Percentiles rank a stretch among this genome's conserved stretches.
These are phyloP conservation scores for Hirtodrosophila histrioides DNA, from an alignment of 2,888 invertebrate genomes.

Conservation along the genomic window DNA sequence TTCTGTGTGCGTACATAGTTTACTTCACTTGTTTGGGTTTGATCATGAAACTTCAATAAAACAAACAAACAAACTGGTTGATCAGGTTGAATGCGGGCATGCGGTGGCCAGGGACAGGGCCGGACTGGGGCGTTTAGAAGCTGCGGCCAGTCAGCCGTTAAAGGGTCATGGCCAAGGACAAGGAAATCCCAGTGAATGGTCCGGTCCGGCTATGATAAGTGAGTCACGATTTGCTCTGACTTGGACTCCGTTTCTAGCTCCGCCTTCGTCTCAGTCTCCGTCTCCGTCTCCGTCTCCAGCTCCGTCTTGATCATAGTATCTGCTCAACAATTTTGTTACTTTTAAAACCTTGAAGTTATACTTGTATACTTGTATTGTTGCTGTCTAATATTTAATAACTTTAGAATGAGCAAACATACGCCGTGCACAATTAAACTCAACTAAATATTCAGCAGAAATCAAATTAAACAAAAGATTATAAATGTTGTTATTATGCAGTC, in stretches of 20 bases:
- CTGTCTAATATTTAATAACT: conserved; percentile 63
- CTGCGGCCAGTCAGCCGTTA: conserved; percentile 65
- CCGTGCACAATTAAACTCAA: conserved; percentile 66
- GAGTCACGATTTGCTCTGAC: conserved; percentile 59
- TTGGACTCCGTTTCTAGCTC: conserved; percentile 27
- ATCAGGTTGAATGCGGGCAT: conserved; percentile 34
- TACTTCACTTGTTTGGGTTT: conserved; percentile 58
- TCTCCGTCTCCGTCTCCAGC: conserved; percentile 29
- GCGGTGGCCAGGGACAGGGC: conserved; percentile 14
- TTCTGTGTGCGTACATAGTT: conserved; percentile 28
- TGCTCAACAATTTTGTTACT: conserved; percentile 74
- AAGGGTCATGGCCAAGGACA: conserved; percentile 81
- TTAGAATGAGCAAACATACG: conserved; percentile 61
- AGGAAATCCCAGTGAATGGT: conserved; percentile 79
- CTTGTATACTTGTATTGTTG: conserved; percentile 54
- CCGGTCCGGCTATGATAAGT: conserved; percentile 44
- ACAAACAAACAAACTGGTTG: conserved; percentile 72
- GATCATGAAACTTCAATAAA: conserved; percentile 79
- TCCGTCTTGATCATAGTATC: conserved; percentile 19
- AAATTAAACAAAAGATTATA: conserved; percentile 31
- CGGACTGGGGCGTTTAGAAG: conserved; percentile 41
- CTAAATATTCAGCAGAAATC: conserved; percentile 57
- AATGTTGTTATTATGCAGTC: conserved; percentile 56
- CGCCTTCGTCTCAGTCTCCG: conserved; percentile 13
- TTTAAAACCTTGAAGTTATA: conserved; percentile 72